phyloP scores from a whole-genome alignment of 2,888 invertebrate species.

The Eledona agricola region DNA sequence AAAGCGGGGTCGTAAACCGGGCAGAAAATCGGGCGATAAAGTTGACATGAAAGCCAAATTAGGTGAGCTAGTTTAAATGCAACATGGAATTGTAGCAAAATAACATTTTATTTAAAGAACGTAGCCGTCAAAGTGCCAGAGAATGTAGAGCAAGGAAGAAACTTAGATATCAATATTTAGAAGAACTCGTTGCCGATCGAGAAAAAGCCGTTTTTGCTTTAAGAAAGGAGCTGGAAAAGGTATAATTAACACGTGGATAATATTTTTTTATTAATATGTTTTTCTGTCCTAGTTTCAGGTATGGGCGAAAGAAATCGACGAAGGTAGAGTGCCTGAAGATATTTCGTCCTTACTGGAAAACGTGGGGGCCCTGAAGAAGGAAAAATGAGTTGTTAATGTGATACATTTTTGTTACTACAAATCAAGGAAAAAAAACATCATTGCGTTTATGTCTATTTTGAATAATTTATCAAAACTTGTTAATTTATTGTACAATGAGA shows the following conservation, averaged over 20 bases:
- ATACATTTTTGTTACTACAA: conserved; percentile 7
- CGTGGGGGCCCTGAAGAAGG: conserved; percentile 75
- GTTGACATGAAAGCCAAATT: conserved; percentile 94
- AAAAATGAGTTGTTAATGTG: conserved; percentile 53
- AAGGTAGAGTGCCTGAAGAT: conserved; percentile 82
- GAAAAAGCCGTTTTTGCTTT: conserved; percentile 91
- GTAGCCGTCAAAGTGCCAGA: conserved; percentile 95
- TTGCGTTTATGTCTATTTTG: no score
- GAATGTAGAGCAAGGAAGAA: conserved; percentile 98
- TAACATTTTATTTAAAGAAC: conserved; percentile 69
- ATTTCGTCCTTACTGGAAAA: conserved; percentile 80
- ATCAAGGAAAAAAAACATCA: not conserved
- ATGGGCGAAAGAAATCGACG: conserved; percentile 83
- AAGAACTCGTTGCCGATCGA: conserved; percentile 91
- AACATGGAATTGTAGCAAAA: conserved; percentile 1
- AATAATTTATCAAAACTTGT: no score
- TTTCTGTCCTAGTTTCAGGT: conserved; percentile 74
- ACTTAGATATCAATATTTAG: conserved; percentile 94
- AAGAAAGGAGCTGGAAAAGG: conserved; percentile 89
- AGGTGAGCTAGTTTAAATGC: conserved; percentile 66
- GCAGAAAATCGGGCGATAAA: conserved; percentile 86
- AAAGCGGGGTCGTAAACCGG: conserved; percentile 88
- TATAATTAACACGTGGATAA: conserved; percentile 57
- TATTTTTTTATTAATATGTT: conserved; percentile 2
- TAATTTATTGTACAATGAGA: no score